These are phyloP conservation scores for Xenentodon cancila DNA, from an alignment of 2,797 vertebrate genomes.

Conservation along the genomic window DNA sequence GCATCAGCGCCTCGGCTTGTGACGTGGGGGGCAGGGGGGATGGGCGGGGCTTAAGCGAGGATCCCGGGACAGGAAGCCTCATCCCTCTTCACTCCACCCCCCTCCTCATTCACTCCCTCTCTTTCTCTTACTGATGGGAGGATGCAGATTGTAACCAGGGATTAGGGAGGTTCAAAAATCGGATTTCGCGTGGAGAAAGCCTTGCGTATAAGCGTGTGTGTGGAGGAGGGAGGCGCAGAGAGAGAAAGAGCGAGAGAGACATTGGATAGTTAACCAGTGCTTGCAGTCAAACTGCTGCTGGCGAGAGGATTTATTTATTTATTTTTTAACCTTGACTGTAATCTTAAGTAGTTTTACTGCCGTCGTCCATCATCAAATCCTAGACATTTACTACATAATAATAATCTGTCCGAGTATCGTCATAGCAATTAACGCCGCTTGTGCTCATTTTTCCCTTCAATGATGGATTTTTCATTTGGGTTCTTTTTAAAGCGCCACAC, in stretches of 20 bases:
- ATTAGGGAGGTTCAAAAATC: slow-evolving; percentile 92
- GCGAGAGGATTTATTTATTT: slow-evolving; percentile 42
- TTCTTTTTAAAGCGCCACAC: background rate
- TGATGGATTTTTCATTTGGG: slow-evolving; percentile 28
- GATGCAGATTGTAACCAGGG: slow-evolving; percentile 90
- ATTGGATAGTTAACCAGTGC: slow-evolving; percentile 82
- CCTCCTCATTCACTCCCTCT: slow-evolving; percentile 32
- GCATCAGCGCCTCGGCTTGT: slow-evolving; percentile 45
- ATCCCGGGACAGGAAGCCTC: slow-evolving; percentile 67
- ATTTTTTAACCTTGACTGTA: slow-evolving; percentile 69
- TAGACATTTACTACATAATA: slow-evolving; percentile 24
- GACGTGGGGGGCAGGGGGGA: slow-evolving; percentile 9
- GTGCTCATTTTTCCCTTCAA: slow-evolving; percentile 29
- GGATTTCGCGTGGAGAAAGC: slow-evolving; percentile 88
- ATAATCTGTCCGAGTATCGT: slow-evolving; percentile 27
- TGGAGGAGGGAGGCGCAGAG: slow-evolving; percentile 3
- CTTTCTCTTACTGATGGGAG: slow-evolving; percentile 82
- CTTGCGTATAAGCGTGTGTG: slow-evolving; percentile 64
- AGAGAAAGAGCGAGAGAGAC: slow-evolving; percentile 37
- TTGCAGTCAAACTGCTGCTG: slow-evolving; percentile 48
- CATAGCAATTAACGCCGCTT: slow-evolving; percentile 8
- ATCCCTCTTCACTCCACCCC: background rate
- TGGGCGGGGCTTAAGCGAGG: slow-evolving; percentile 64
- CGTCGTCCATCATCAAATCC: slow-evolving; percentile 14
- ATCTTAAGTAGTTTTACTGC: slow-evolving; percentile 65